Evolutionary conservation across 2,888 invertebrate species (phyloP).

Genomic region (Megalurothrips usitatus): DNA sequence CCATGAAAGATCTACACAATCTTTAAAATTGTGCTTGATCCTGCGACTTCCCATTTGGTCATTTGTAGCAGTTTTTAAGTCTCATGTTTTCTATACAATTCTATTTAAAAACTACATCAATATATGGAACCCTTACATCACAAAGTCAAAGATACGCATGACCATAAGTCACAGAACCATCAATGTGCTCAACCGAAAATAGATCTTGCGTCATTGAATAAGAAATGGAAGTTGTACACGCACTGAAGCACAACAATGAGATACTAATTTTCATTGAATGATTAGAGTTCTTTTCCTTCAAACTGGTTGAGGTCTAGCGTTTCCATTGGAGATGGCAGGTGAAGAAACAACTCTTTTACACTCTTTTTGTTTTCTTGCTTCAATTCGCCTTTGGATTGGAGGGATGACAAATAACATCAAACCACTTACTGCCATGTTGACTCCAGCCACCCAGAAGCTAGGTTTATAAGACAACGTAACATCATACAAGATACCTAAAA

Average conservation of each 20-base stretch:
- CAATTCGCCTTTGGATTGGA: conserved; percentile 55
- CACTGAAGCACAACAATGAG: neutral
- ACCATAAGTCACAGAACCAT: neutral
- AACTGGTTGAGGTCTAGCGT: neutral
- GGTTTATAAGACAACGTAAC: conserved; percentile 70
- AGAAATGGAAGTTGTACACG: neutral
- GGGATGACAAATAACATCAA: conserved; percentile 82
- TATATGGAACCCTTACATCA: neutral
- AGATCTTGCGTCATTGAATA: neutral
- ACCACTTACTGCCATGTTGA: conserved; percentile 80
- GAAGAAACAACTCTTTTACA: neutral
- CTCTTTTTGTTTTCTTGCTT: conserved; percentile 36
- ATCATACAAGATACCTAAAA: conserved; percentile 80
- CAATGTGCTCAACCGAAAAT: neutral
- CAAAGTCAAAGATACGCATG: neutral
- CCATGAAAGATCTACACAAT: neutral
- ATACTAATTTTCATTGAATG: neutral
- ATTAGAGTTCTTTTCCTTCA: neutral
- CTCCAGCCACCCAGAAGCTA: conserved; percentile 84
- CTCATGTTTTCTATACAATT: neutral
- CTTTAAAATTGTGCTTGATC: neutral
- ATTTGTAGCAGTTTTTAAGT: neutral
- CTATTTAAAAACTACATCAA: neutral
- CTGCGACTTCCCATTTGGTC: neutral
- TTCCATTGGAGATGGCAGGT: conserved; percentile 5